A percentile compares a stretch with the other conserved stretches of the same genome.
Conservation (phyloP, 2,888 invertebrate genomes). For the Calliscelio sp. region DNA sequence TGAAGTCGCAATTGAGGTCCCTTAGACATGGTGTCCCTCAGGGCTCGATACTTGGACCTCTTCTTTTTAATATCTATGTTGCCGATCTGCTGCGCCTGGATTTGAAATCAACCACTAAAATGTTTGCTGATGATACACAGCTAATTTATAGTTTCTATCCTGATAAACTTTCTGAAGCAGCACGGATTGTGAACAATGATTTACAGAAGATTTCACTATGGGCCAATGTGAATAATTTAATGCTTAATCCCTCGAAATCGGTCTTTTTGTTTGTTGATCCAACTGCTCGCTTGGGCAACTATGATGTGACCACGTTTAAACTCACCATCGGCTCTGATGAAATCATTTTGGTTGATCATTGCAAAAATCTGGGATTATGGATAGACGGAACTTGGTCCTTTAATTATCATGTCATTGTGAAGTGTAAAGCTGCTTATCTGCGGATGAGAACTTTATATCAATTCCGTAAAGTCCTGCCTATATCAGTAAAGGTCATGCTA, state of each 20-base stretch:
- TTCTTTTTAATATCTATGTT: slow-evolving; percentile 4
- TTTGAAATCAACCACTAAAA: background rate
- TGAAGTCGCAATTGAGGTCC: background rate
- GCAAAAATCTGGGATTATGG: background rate
- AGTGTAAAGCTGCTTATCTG: background rate
- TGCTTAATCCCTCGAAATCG: background rate
- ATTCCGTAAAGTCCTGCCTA: background rate
- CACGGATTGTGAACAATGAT: background rate
- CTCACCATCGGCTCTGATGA: background rate
- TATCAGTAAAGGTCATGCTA: background rate
- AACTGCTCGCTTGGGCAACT: no score
- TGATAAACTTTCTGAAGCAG: background rate
- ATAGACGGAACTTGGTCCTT: background rate
- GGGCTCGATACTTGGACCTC: background rate
- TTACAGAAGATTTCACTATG: background rate
- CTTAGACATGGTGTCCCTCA: no score
- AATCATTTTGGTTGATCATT: background rate
- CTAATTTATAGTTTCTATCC: background rate
- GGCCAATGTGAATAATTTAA: background rate
- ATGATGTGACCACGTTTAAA: background rate
- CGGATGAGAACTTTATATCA: background rate
- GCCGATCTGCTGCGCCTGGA: background rate
- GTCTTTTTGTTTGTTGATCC: background rate
- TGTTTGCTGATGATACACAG: slow-evolving; percentile 19
- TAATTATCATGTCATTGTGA: background rate